Percentiles rank a stretch among this genome's conserved stretches.
phyloP scores from a whole-genome alignment of 92 coral and sea anemone species.

The Epizoanthus scotinus region DNA sequence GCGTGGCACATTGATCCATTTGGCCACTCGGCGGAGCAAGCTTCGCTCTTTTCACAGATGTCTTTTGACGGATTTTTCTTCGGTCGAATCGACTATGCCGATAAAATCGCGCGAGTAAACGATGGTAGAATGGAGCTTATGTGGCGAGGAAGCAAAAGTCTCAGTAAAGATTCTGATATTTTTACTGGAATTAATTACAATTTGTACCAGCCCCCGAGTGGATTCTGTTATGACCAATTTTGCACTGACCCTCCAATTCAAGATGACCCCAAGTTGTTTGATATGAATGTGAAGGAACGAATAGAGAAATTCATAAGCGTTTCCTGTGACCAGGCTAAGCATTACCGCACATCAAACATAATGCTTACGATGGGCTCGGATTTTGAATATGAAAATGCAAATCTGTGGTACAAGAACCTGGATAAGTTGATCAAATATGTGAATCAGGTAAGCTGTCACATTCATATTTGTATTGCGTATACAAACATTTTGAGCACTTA shows the following conservation, averaged over 20 bases:
- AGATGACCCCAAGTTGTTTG: slow-evolving; percentile 75
- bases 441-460: slow-evolving; percentile 59
- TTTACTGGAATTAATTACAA: slow-evolving; percentile 85
- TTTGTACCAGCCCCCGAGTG: slow-evolving; percentile 77
- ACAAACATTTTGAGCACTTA: no score
- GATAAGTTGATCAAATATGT: slow-evolving; percentile 83
- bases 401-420: slow-evolving; percentile 85
- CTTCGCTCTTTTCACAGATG: slow-evolving; percentile 79
- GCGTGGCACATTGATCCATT: slow-evolving; percentile 90
- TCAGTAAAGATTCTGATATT: slow-evolving; percentile 73
- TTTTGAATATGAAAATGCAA: slow-evolving; percentile 85
- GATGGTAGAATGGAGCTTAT: slow-evolving; percentile 65
- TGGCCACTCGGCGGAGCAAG: slow-evolving; percentile 85
- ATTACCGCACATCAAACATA: slow-evolving; percentile 77
- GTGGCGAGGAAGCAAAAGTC: slow-evolving; percentile 79
- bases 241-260: slow-evolving; percentile 79
- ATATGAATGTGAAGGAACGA: slow-evolving; percentile 71
- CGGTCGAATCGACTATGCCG: slow-evolving; percentile 69
- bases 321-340: slow-evolving; percentile 74
- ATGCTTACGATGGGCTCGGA: slow-evolving; percentile 94
- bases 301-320: slow-evolving; percentile 63
- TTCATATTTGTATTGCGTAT: no score
- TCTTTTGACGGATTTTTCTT: slow-evolving; percentile 82
- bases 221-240: slow-evolving; percentile 88
- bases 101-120: slow-evolving; percentile 45